Evolutionary conservation across 1,140 invertebrate species (phyloP), one percentile per base, ranked within the genome.

Genomic region (Pentalonia nigronervosa): DNA sequence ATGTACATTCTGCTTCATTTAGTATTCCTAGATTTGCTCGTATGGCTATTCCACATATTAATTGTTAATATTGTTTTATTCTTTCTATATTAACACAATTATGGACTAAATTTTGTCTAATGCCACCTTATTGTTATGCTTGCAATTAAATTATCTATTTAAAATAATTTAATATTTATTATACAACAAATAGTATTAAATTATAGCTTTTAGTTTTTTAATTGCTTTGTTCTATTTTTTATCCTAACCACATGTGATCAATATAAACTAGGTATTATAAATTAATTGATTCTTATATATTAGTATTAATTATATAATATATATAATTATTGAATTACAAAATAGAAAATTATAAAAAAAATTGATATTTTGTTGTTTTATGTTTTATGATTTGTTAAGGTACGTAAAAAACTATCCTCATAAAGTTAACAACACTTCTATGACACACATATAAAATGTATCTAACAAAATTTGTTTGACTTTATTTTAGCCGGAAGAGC

Each of bases 1-100:
- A 97, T 83, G 95, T 99, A 14, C 99, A 99, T 95, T 95, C 95
- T 93, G 97, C 98, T 20, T 96, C 99, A 7, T 99, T 99, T 95
- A 95, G 97, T n/a, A 95, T 99, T 87, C 99, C 99, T 30, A 96
- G 97, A 94, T 98, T 98, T 96, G 97, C 97, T 60, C 95, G 96
- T 94, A 96, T 97, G 41, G 21, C 20, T 93, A 60, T 93, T 21
- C 84, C 60, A 60, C 17, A 93, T 47, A 56, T 93, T 34, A 93
- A 86, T 45, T 93, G 93, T 56, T 93, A 50, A 53, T 67, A 84
- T 50, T 84, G 47, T 93, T 81, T 34, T 53, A 81, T 34, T 81
- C 8, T 48, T 17, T 67, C 9, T 45, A 48, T 91, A 76, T 76
- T n/a, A 76, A 30, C 14, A 17, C 60, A 76, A n/a, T 76, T 76